These are phyloP conservation scores for Melieria crassipennis DNA, from an alignment of 2,888 invertebrate genomes.

Conservation along the genomic window DNA sequence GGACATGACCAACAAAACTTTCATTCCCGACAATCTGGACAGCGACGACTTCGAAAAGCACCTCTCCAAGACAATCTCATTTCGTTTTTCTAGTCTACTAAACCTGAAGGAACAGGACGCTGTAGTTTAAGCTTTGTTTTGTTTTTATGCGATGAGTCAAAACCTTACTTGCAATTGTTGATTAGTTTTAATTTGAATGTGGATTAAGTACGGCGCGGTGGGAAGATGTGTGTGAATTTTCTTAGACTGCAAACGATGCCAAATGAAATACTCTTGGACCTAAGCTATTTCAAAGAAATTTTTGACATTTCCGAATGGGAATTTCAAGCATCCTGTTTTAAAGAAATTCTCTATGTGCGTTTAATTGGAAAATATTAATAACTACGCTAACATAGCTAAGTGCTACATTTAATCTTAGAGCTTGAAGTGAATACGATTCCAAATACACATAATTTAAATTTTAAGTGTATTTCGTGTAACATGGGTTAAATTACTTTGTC, in stretches of 20 bases:
- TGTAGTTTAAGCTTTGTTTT: background rate
- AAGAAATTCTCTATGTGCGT: too few relatives aligned
- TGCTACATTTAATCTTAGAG: too few relatives aligned
- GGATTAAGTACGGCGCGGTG: background rate
- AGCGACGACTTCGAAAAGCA: conserved; percentile 63
- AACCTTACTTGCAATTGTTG: conserved; percentile 17
- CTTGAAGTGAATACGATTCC: too few relatives aligned
- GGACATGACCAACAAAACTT: conserved; percentile 63
- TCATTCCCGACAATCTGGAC: conserved; percentile 63
- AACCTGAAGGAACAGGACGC: conserved; percentile 59
- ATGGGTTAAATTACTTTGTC: too few relatives aligned
- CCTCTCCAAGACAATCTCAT: conserved; percentile 64
- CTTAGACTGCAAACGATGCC: conserved; percentile 9
- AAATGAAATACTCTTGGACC: conserved; percentile 17
- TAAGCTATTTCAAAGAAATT: background rate
- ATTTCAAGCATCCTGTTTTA: too few relatives aligned
- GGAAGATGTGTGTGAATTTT: background rate
- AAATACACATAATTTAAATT: too few relatives aligned
- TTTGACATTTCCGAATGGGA: background rate
- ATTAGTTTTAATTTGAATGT: conserved; percentile 32
- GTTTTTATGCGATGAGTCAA: background rate
- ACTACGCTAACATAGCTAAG: too few relatives aligned
- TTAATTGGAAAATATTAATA: too few relatives aligned
- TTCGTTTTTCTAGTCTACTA: conserved; percentile 64
- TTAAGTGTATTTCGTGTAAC: too few relatives aligned